phyloP scores from a whole-genome alignment of 2,113 vertebrate species.

The Gymnogyps californianus region DNA sequence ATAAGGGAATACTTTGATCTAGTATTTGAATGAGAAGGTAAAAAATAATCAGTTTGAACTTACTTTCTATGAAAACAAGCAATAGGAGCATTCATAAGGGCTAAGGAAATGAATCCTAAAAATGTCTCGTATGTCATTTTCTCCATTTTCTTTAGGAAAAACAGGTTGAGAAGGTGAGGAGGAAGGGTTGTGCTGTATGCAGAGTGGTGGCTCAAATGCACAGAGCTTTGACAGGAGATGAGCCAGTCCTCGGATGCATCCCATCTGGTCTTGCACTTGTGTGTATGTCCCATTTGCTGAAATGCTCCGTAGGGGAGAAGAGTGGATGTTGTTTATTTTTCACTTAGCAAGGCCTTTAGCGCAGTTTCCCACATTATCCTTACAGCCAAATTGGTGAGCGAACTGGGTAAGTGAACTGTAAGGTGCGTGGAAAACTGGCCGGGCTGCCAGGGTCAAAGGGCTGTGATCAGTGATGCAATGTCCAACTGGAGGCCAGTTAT shows the following conservation, averaged over 20 bases:
- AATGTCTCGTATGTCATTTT: neutral
- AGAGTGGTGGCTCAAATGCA: neutral
- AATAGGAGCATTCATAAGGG: neutral
- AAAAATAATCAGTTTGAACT: neutral
- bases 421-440: neutral
- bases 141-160: neutral
- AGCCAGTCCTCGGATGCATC: neutral
- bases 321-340: neutral
- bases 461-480: neutral
- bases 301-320: neutral
- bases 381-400: neutral
- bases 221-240: neutral
- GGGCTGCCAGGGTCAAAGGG: neutral
- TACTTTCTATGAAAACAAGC: conserved; percentile 15
- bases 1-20: neutral
- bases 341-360: neutral
- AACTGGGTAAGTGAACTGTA: neutral
- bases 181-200: neutral
- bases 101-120: conserved; percentile 10
- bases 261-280: neutral
- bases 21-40: neutral
- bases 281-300: neutral
- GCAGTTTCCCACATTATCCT: neutral
- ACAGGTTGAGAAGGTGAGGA: neutral
- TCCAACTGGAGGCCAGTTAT: neutral